phyloP scores from a whole-genome alignment of 2,113 vertebrate genomes.

The Dipodomys stephensi region DNA sequence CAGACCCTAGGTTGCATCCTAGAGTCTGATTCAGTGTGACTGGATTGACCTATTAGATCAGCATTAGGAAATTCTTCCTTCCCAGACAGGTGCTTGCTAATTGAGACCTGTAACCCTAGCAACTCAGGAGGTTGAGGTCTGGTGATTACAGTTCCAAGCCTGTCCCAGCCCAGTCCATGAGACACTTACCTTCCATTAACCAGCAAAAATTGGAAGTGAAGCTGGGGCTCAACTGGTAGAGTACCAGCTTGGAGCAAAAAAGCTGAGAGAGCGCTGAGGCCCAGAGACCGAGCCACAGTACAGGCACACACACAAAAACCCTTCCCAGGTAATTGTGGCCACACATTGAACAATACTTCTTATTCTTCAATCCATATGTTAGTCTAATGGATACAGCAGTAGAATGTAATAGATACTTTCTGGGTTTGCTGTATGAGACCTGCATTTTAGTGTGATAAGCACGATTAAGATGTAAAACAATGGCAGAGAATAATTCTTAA shows the following conservation, averaged over 20 bases:
- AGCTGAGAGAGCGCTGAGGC: too few species aligned
- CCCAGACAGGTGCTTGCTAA: too few species aligned
- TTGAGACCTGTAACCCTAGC: too few species aligned
- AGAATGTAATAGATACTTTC: not conserved
- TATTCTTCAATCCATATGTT: not conserved
- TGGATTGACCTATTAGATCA: not conserved
- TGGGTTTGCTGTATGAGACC: not conserved
- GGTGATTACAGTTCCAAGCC: too few species aligned
- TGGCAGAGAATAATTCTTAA: not conserved
- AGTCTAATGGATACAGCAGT: not conserved
- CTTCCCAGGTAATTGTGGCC: not conserved
- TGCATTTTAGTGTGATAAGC: slow-evolving; percentile 25
- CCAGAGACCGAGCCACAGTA: too few species aligned
- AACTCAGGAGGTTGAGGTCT: too few species aligned
- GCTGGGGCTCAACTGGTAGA: too few species aligned
- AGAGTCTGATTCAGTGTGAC: not conserved
- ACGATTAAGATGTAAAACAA: not conserved
- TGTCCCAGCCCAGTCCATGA: too few species aligned
- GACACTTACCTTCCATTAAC: too few species aligned
- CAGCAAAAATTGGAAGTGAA: too few species aligned
- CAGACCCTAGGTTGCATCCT: not conserved
- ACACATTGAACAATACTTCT: not conserved
- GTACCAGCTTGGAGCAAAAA: too few species aligned
- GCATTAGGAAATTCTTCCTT: not conserved
- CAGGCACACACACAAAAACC: too few species aligned